Percentiles rank a stretch among this genome's conserved stretches.
Evolutionary conservation across 1,140 invertebrate species (phyloP).

Genomic region (Chelonus insularis): DNA sequence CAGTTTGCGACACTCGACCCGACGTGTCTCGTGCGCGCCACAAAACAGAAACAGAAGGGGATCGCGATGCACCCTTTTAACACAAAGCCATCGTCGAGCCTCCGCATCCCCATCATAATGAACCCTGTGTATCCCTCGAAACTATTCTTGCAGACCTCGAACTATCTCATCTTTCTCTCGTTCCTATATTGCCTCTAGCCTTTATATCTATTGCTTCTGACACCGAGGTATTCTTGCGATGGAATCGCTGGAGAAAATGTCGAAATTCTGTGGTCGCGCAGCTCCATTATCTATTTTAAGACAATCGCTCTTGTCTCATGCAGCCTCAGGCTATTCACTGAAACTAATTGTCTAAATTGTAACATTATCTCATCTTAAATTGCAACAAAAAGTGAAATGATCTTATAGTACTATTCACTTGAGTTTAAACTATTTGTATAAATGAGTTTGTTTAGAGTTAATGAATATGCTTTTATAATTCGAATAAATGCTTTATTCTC

Average conservation of each 20-base stretch:
- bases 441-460: no score
- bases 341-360: slow-evolving; percentile 18
- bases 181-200: slow-evolving; percentile 6
- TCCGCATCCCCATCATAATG: slow-evolving; percentile 20
- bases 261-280: slow-evolving; percentile 21
- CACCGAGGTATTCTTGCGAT: slow-evolving; percentile 19
- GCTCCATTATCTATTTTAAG: slow-evolving; percentile 23
- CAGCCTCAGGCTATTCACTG: slow-evolving; percentile 3
- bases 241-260: slow-evolving; percentile 30
- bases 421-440: no score
- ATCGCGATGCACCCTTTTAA: slow-evolving; percentile 18
- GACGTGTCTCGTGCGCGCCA: neutral
- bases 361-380: slow-evolving; percentile 2
- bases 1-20: slow-evolving; percentile 8
- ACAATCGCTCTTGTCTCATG: slow-evolving; percentile 26
- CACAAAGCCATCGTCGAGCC: slow-evolving; percentile 19
- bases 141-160: slow-evolving; percentile 37
- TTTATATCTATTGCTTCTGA: slow-evolving; percentile 19
- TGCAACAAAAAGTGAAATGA: slow-evolving; percentile 4
- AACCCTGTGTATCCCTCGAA: slow-evolving; percentile 22
- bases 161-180: slow-evolving; percentile 34
- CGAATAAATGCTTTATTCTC: no score
- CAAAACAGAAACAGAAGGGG: slow-evolving; percentile 11
- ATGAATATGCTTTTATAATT: no score
- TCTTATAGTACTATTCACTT: no score